Conservation (phyloP, 2,113 vertebrate species). For the Bostrychus sinensis region DNA sequence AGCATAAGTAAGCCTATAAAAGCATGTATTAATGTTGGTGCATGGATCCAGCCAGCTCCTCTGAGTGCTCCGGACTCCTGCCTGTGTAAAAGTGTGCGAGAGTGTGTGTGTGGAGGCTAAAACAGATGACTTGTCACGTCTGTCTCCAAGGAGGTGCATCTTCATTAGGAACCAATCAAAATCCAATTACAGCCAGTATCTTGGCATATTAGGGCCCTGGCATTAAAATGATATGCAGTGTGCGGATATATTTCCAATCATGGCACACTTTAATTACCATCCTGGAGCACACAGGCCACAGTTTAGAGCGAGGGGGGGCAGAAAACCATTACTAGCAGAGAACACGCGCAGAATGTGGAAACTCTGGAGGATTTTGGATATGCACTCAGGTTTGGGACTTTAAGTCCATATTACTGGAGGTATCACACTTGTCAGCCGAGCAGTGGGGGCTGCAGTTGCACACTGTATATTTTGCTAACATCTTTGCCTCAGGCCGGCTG, state of each 20-base stretch:
- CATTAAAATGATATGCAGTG: constrained; percentile 79
- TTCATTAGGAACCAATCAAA: constrained; percentile 84
- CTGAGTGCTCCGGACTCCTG: constrained; percentile 3
- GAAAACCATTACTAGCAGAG: constrained; percentile 23
- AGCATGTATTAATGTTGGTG: too few relatives aligned
- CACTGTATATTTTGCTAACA: constrained; percentile 29
- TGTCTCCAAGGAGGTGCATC: constrained; percentile 77
- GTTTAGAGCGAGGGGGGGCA: constrained; percentile 28
- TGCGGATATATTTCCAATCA: constrained; percentile 79
- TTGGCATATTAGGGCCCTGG: constrained; percentile 75
- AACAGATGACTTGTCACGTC: constrained; percentile 77
- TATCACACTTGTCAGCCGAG: constrained; percentile 24
- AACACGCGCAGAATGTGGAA: constrained; percentile 7
- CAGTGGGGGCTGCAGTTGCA: constrained; percentile 21
- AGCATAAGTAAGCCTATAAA: too few relatives aligned
- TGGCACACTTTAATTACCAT: constrained; percentile 77
- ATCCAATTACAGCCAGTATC: constrained; percentile 82
- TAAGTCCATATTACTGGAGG: constrained; percentile 22
- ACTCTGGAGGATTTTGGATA: constrained; percentile 1
- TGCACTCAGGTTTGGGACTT: not conserved
- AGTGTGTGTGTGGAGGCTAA: constrained; percentile 38
- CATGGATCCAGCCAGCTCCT: constrained; percentile 1
- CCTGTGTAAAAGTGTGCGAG: constrained; percentile 26
- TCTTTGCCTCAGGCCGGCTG: constrained; percentile 38
- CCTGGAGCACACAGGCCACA: constrained; percentile 43